These are phyloP conservation scores for Slavum lentiscoides DNA, from an alignment of 2,888 invertebrate species.

Conservation along the genomic window DNA sequence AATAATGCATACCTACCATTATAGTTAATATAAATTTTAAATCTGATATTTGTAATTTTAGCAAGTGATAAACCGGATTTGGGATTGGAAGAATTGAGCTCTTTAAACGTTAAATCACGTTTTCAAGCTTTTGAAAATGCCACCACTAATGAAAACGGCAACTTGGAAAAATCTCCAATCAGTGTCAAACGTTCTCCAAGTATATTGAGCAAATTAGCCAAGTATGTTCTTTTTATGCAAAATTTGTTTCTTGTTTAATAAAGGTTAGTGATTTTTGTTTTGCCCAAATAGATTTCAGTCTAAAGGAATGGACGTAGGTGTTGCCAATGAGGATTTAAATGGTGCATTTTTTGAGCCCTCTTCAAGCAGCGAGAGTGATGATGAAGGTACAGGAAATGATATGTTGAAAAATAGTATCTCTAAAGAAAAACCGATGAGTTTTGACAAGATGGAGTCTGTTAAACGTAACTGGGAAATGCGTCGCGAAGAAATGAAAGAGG, in stretches of 20 bases:
- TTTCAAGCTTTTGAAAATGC: constrained; percentile 81
- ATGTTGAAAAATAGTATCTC: constrained; percentile 52
- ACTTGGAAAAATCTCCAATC: constrained; percentile 63
- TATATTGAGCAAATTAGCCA: constrained; percentile 78
- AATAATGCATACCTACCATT: background rate
- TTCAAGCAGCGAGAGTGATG: constrained; percentile 71
- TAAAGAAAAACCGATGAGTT: constrained; percentile 74
- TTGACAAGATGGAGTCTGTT: constrained; percentile 82
- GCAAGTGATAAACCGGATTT: constrained; percentile 85
- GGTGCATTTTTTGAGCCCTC: constrained; percentile 74
- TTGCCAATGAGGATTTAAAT: constrained; percentile 75
- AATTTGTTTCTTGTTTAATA: background rate
- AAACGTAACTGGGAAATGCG: constrained; percentile 75
- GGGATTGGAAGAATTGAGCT: constrained; percentile 79
- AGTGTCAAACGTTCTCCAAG: constrained; percentile 72
- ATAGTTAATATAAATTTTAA: background rate
- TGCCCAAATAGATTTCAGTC: constrained; percentile 70
- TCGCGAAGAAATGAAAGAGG: constrained; percentile 71
- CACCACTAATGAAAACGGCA: constrained; percentile 61
- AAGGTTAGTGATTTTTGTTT: background rate
- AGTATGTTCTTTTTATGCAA: constrained; percentile 63
- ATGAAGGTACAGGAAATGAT: constrained; percentile 62
- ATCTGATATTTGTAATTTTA: constrained; percentile 59
- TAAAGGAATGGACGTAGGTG: constrained; percentile 79
- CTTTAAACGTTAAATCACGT: constrained; percentile 80